Evolutionary conservation across 2,888 invertebrate species (phyloP).

Genomic region (Microctonus aethiopoides): DNA sequence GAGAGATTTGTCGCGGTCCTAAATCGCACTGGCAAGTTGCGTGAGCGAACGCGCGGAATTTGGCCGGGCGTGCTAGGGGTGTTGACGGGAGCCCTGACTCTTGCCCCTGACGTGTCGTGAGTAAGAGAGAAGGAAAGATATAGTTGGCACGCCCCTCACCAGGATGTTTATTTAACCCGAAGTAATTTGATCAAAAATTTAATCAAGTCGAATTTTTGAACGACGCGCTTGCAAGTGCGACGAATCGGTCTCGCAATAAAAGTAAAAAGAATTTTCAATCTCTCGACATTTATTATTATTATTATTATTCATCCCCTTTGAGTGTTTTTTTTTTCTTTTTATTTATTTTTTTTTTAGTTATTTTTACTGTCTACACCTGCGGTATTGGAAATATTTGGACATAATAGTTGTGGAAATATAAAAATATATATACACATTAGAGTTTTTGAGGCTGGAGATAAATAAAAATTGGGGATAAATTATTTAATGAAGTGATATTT

Average conservation of each 20-base stretch:
- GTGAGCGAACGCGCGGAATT: constrained; percentile 55
- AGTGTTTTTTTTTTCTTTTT: constrained; percentile 15
- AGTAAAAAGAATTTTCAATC: constrained; percentile 50
- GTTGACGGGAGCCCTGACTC: constrained; percentile 27
- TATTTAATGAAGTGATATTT: too few species aligned
- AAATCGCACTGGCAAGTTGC: constrained; percentile 42
- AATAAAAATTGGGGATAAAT: too few species aligned
- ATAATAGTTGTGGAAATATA: too few species aligned
- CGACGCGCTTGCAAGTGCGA: constrained; percentile 55
- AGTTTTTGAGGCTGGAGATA: too few species aligned
- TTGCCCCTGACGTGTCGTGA: constrained; percentile 16
- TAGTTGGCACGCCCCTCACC: constrained; percentile 29
- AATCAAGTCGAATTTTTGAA: constrained; percentile 66
- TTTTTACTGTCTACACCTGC: neutral
- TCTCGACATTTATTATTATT: constrained; percentile 14
- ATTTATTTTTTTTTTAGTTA: neutral
- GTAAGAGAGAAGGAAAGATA: constrained; percentile 17
- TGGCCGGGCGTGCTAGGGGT: constrained; percentile 37
- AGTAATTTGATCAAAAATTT: constrained; percentile 68
- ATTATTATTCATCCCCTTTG: constrained; percentile 8
- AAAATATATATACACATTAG: too few species aligned
- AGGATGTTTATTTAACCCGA: constrained; percentile 65
- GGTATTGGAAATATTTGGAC: too few species aligned
- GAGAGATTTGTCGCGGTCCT: constrained; percentile 41
- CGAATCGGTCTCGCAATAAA: constrained; percentile 64